Evolutionary conservation across 2,113 vertebrate genomes (phyloP).

Genomic region (Chaetops frenatus): DNA sequence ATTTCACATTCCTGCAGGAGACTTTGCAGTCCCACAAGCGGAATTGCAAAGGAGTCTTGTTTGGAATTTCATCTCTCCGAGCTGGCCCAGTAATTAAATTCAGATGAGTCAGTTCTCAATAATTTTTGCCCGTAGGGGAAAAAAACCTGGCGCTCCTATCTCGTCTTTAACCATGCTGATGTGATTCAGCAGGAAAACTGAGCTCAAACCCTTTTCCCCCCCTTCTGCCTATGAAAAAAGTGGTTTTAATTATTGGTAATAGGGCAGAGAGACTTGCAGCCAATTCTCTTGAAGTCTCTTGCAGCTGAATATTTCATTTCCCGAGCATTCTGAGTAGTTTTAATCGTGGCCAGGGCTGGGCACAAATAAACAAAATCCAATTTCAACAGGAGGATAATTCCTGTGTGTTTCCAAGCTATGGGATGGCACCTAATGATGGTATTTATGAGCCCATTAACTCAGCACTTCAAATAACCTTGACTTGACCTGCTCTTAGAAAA

Average conservation of each 20-base stretch:
- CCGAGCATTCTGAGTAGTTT: background rate
- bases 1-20: background rate
- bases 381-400: background rate
- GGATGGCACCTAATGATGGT: background rate
- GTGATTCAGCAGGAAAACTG: conserved; percentile 28
- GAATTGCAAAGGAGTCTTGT: background rate
- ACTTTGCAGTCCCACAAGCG: background rate
- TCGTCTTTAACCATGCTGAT: conserved; percentile 17
- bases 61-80: background rate
- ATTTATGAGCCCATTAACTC: background rate
- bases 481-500: background rate
- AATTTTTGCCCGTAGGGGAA: conserved; percentile 21
- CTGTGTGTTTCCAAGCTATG: background rate
- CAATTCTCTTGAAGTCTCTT: conserved; percentile 36
- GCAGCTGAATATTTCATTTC: conserved; percentile 56
- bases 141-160: background rate
- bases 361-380: background rate
- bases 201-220: background rate
- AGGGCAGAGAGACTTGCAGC: conserved; percentile 15
- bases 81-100: conserved; percentile 12
- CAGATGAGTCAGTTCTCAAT: conserved; percentile 25
- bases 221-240: background rate
- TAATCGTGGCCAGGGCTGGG: background rate
- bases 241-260: conserved; percentile 64
- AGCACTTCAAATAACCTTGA: background rate